Conservation (phyloP, 2,113 vertebrate species). For the Thinocorus orbignyianus region DNA sequence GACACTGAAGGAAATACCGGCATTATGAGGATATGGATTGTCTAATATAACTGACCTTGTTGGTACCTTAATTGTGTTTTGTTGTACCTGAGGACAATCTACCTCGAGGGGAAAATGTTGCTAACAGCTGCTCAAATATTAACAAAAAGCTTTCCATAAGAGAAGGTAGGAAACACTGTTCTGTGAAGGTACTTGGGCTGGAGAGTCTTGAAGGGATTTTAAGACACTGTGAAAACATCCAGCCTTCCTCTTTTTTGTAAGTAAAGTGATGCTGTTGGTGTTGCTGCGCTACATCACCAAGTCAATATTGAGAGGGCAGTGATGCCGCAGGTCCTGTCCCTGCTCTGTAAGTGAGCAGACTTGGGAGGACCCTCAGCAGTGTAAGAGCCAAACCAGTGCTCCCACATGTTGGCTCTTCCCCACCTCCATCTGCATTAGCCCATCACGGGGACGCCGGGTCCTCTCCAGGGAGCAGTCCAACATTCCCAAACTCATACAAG, state of each 20-base stretch:
- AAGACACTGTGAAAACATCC: background rate
- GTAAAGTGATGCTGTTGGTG: background rate
- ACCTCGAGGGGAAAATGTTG: background rate
- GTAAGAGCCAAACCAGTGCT: rapidly evolving
- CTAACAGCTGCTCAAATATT: conserved; percentile 30
- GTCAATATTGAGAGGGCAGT: background rate
- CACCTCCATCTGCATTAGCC: background rate
- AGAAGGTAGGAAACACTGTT: background rate
- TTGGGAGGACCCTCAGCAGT: background rate
- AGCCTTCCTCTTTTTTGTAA: background rate
- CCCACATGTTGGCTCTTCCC: rapidly evolving
- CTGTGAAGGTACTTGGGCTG: background rate
- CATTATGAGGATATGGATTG: background rate
- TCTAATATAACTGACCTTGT: conserved; percentile 26
- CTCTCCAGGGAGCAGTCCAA: background rate
- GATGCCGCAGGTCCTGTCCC: rapidly evolving
- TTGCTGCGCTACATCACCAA: background rate
- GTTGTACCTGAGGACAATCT: conserved; percentile 43
- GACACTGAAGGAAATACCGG: conserved; percentile 22
- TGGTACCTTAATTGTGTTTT: conserved; percentile 12
- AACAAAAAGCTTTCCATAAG: background rate
- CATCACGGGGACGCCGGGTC: background rate
- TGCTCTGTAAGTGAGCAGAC: rapidly evolving
- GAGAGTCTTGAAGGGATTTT: background rate
- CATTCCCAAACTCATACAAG: background rate